Evolutionary conservation across 2,888 invertebrate species (phyloP).

Genomic region (Allophyes oxyacanthae): DNA sequence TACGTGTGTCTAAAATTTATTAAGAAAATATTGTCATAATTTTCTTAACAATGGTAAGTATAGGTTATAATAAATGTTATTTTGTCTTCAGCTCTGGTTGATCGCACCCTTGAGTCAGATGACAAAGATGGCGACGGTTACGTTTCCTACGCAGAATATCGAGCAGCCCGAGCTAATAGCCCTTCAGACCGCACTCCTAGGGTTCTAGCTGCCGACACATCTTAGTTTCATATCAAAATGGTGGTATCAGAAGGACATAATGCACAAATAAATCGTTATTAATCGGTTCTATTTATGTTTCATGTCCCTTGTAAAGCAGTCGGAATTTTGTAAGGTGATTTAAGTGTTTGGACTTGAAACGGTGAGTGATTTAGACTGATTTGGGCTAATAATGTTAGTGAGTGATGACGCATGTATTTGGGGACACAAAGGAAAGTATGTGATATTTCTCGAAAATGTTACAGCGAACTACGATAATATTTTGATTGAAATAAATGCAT

Average conservation of each 20-base stretch:
- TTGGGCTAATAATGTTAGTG: constrained; percentile 26
- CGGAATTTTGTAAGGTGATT: constrained; percentile 6
- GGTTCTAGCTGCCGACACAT: constrained; percentile 64
- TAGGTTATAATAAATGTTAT: background rate
- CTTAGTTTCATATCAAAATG: constrained; percentile 17
- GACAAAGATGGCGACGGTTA: constrained; percentile 96
- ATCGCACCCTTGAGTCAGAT: constrained; percentile 94
- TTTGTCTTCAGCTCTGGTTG: constrained; percentile 92
- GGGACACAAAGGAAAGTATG: too few species aligned
- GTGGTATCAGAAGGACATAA: background rate
- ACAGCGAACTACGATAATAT: too few species aligned
- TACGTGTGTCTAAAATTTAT: too few species aligned
- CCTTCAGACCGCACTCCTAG: constrained; percentile 70
- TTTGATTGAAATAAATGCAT: background rate
- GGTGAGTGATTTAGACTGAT: constrained; percentile 31
- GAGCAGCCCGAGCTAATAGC: constrained; percentile 74
- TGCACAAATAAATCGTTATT: background rate
- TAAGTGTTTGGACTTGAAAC: constrained; percentile 16
- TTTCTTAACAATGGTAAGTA: too few species aligned
- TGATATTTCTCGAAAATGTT: too few species aligned
- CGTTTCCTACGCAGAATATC: constrained; percentile 94
- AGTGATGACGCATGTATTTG: background rate
- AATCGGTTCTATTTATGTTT: background rate
- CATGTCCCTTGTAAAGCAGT: background rate
- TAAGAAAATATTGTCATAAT: too few species aligned